phyloP scores from a whole-genome alignment of 2,888 invertebrate genomes.

The Molanna angustata region DNA sequence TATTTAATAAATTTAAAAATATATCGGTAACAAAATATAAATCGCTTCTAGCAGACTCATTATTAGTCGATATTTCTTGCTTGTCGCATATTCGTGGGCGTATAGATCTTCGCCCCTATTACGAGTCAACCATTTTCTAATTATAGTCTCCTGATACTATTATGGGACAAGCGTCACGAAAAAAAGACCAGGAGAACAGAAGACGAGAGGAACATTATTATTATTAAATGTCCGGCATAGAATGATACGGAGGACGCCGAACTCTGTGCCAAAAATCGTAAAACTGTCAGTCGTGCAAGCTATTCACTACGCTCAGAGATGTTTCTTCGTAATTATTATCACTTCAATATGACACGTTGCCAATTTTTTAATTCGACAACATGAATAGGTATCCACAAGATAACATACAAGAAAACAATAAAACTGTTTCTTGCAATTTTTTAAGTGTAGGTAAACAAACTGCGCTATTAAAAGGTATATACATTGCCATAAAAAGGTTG shows the following conservation, averaged over 20 bases:
- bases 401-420: neutral
- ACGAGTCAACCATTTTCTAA: constrained; percentile 25
- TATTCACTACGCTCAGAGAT: constrained; percentile 13
- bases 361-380: constrained; percentile 14
- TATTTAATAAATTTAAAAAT: no score
- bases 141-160: constrained; percentile 29
- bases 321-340: constrained; percentile 20
- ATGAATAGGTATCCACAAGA: neutral
- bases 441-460: no score
- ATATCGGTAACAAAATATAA: constrained; percentile 27
- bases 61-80: constrained; percentile 32
- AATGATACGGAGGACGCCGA: constrained; percentile 28
- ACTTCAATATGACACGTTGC: constrained; percentile 17
- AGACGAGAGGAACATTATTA: constrained; percentile 21
- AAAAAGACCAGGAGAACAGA: constrained; percentile 15
- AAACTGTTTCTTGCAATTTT: no score
- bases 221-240: constrained; percentile 24
- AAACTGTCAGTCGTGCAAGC: constrained; percentile 27
- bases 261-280: constrained; percentile 31
- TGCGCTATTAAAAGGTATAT: no score
- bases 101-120: constrained; percentile 23
- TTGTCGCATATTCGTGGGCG: constrained; percentile 25
- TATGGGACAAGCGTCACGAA: constrained; percentile 22
- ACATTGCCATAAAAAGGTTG: no score
- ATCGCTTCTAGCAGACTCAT: constrained; percentile 29